Base-by-base conservation (phyloP, 2,797 vertebrate species). In the Semotilus atromaculatus region DNA sequence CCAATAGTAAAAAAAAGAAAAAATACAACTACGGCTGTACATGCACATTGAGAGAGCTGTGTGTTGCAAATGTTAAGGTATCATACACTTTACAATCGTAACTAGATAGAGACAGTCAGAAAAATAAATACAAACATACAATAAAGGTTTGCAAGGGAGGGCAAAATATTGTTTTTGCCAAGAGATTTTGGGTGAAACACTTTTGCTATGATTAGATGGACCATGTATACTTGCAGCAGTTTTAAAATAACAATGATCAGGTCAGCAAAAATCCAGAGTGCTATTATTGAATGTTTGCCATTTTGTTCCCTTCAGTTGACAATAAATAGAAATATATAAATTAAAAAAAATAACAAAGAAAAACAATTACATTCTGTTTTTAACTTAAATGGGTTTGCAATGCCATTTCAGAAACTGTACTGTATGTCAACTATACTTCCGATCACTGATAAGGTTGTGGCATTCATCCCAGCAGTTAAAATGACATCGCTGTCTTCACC, bases 1-100 rank as follows among this genome's bases (percentile, higher is more conserved):
- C 94, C 96, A 95, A 95, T 96, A 96, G 95, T 96, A 96, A 96
- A 96, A 93, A 81, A 78, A 86, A 84, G 62, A 84, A 81, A 81
- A 84, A 87, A 96, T 96, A 96, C 96, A 96, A 94, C 96, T 95
- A 95, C 95, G 93, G 95, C 96, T 95, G 94, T 96, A 96, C 96
- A 96, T 96, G 96, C 96, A 97, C 88, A 90, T 85, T 81, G 83
- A 87, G 60, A 80, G 84, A 75, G 83, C 58, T 76, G 80, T 85
- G 82, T 87, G 71, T 87, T 53, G 80, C 80, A 85, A 74, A 82
- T 70, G 76, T 85, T 80, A 80, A 51, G 67, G 53, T 84, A 79
- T 84, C 55, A 71, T 84, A 72, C 83, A 80, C 62, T 85, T 85
- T 85, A 83, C 85, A 88, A 70, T 84, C 86, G 85, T 83, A 84